Evolutionary conservation across 2,888 invertebrate genomes (phyloP), one percentile per base, ranked within the genome.

Genomic region (Dione vanillae): DNA sequence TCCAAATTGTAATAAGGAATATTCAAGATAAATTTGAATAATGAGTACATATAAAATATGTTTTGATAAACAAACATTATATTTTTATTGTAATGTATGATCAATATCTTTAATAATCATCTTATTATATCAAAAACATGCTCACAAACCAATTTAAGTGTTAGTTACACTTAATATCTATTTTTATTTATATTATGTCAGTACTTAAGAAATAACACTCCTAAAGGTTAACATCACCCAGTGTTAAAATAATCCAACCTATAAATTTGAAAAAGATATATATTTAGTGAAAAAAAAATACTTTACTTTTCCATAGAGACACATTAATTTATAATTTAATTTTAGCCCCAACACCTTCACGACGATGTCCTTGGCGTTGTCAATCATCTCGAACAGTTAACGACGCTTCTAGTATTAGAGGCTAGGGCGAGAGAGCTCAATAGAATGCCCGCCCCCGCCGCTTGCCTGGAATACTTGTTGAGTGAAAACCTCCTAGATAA

Each of bases 351-450:
- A 73, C 89, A 91, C 76, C 86, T 92, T 0, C 96, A 97, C 81
- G 98, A 98, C 85, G 98, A 98, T 88, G 97, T 98, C 1, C 94
- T 97, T 52, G 96, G 96, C 35, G 98, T 99, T 62, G 96, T 98
- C 19, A 98, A 97, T 84, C 98, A 98, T 83, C 92, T 99, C 80
- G 98, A 98, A 84, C 98, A 98, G 87, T 96, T 99, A 95, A 95
- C 97, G 2, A 97, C 97, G 0, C 92, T 99, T 20, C 90, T 98
- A 66, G 93, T 97, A 19, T 95, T 97, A 72, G 98, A 98, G 85
- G 94, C 97, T n/a, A 94, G 95, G 73, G 95, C 96, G 68, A 92
- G 95, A 74, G 88, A 91, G 77, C 82, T 91, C 68, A 83, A 77
- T 73, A 73, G 84, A 0, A 77, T 80, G 3, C 78, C 81, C 52